Base-by-base conservation (phyloP, 23 tunicate species). In the Ascidia mentula region DNA sequence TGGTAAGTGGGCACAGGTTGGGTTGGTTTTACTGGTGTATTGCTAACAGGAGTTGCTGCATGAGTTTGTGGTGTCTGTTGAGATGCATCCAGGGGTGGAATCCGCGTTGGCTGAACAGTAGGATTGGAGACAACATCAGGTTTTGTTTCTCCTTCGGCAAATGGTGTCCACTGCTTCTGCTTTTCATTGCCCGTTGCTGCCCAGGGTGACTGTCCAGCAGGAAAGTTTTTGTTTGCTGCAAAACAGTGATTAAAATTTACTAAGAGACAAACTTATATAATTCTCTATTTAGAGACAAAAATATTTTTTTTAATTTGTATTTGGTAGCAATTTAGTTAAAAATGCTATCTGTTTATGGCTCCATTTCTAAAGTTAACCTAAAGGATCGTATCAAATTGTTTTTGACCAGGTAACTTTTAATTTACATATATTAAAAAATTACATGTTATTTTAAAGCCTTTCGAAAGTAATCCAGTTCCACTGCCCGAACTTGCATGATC, bases 91-190 rank as follows among this genome's bases (percentile, higher is more conserved):
- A 20, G 65, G 13, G 65, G 28, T 20, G 65, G 7, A 53, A 53
- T 26, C 24, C 65, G 22, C 24, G 22, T 26, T 28, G 22, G 65
- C 24, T 53, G 65, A 1, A 3, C 65, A 20, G 65, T 3, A 1
- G 65, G 22, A 20, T 26, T 9, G 22, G 28, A 20, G 4, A 3
- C 65, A 20, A 28, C 13, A 9, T 53, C 65, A 26, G 22, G 65
- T 9, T 53, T 53, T 26, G 65, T 20, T 53, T 26, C 65, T 53
- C 65, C 65, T 9, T 53, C 65, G 4, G 65, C 22, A 53, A 53
- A 53, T 53, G 65, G 65, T 53, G 65, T 53, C 65, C 65, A 53
- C 65, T 53, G 65, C 13, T 53, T 53, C 24, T 53, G 28, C n/a
- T n/a, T n/a, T n/a, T n/a, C n/a, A n/a, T n/a, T n/a, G 12, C 28